Conservation (phyloP, 2,888 invertebrate genomes). For the Caenorhabditis wallacei region DNA sequence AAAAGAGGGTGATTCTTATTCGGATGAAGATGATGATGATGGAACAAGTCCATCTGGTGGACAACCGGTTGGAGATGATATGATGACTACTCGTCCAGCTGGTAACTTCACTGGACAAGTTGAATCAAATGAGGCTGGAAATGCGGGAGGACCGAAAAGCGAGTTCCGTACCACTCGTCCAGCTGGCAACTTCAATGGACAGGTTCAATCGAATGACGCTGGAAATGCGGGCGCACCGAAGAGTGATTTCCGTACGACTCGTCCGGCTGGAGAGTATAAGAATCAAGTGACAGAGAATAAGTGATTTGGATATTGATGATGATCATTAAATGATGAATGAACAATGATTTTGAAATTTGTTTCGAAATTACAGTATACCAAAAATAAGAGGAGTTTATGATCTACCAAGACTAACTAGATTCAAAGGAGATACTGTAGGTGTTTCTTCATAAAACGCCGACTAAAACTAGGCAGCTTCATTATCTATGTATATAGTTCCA, state of each 20-base stretch:
- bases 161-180: slow-evolving; percentile 7
- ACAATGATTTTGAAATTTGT: too few relatives aligned
- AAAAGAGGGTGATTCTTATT: slow-evolving; percentile 7
- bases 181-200: slow-evolving; percentile 15
- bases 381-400: too few relatives aligned
- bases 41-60: background rate
- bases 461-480: too few relatives aligned
- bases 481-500: too few relatives aligned
- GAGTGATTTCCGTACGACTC: slow-evolving; percentile 2
- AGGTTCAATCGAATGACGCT: background rate
- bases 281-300: background rate
- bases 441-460: too few relatives aligned
- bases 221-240: background rate
- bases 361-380: too few relatives aligned
- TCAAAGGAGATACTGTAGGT: too few relatives aligned
- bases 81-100: slow-evolving; percentile 9
- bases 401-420: too few relatives aligned
- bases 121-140: background rate
- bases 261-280: slow-evolving; percentile 3
- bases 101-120: background rate
- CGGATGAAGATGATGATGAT: slow-evolving; percentile 12
- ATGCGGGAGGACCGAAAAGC: background rate
- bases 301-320: too few relatives aligned
- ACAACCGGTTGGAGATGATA: slow-evolving; percentile 11
- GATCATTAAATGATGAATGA: too few relatives aligned